phyloP scores from a whole-genome alignment of 1,140 invertebrate species.

The Myzus persicae region DNA sequence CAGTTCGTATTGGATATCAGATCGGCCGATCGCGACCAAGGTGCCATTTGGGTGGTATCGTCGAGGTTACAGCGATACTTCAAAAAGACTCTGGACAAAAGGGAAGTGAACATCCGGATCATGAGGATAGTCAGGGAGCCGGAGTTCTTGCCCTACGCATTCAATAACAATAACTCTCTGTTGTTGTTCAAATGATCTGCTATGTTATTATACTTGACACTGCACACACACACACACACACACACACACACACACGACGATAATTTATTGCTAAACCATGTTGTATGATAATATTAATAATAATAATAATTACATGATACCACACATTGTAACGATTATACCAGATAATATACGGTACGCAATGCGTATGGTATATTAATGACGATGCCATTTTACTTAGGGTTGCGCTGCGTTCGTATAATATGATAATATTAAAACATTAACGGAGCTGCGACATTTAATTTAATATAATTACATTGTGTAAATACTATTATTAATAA shows the following conservation, averaged over 20 bases:
- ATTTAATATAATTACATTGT: background rate
- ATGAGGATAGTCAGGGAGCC: conserved; percentile 65
- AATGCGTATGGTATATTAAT: background rate
- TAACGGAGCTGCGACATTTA: background rate
- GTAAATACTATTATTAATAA: conserved; percentile 11
- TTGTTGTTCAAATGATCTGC: conserved; percentile 44
- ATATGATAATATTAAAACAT: background rate
- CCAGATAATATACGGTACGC: background rate
- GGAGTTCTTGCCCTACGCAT: conserved; percentile 40
- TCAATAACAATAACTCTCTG: conserved; percentile 50
- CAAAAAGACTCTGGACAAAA: conserved; percentile 68
- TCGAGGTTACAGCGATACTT: conserved; percentile 82
- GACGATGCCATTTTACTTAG: conserved; percentile 32
- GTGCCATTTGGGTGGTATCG: conserved; percentile 74
- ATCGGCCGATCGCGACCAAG: conserved; percentile 71
- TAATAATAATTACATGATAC: background rate
- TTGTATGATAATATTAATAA: background rate
- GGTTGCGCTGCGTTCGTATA: background rate
- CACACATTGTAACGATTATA: background rate
- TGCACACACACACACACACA: no score
- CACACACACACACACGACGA: background rate
- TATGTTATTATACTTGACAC: background rate
- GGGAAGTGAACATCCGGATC: conserved; percentile 73
- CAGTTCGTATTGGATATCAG: conserved; percentile 79
- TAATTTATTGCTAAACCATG: conserved; percentile 31